Evolutionary conservation across 2,113 vertebrate species (phyloP).

Genomic region (Noturus placidus): DNA sequence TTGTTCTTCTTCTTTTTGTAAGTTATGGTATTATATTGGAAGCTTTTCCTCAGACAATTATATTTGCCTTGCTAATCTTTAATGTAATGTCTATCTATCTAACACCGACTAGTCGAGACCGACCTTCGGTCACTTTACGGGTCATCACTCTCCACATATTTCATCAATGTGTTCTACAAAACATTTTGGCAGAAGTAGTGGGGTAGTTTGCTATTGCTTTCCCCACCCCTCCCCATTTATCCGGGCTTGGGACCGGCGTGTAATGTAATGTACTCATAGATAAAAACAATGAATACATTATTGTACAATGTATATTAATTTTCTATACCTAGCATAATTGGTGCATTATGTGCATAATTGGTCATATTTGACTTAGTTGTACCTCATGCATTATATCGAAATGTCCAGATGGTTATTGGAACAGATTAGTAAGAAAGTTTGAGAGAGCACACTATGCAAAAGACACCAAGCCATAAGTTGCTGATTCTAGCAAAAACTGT

Average conservation of each 20-base stretch:
- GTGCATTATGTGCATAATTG: not conserved
- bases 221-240: no score
- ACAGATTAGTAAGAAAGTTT: not conserved
- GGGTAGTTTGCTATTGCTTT: no score
- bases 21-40: not conserved
- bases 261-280: not conserved
- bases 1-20: not conserved
- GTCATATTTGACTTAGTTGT: not conserved
- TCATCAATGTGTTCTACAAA: no score
- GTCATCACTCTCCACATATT: no score
- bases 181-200: no score
- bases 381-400: not conserved
- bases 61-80: not conserved
- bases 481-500: not conserved
- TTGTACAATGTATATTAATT: not conserved
- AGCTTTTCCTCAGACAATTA: not conserved
- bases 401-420: not conserved
- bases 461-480: conserved; percentile 14
- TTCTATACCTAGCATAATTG: not conserved
- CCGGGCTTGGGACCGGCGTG: no score
- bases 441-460: conserved; percentile 9
- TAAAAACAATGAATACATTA: no score
- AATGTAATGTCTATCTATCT: not conserved
- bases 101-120: no score
- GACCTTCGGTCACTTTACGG: no score